Percentiles rank a stretch among this genome's conserved stretches.
Conservation (phyloP, 2,797 vertebrate species). For the Cetoscarus ocellatus region DNA sequence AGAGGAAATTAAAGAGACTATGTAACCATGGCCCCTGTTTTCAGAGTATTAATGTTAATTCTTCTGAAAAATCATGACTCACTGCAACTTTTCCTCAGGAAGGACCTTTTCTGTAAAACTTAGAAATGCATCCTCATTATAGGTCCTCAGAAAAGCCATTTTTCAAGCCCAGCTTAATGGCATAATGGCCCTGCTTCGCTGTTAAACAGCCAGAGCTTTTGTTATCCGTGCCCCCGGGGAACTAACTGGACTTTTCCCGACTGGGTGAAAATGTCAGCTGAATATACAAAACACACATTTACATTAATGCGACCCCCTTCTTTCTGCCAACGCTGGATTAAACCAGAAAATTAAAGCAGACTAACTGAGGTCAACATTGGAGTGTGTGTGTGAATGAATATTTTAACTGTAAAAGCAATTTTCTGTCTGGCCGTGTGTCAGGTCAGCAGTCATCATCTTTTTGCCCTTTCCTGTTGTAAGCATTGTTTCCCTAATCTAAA, state of each 20-base stretch:
- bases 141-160: conserved; percentile 24
- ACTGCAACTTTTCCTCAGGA: conserved; percentile 8
- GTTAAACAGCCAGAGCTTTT: conserved; percentile 20
- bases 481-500: conserved; percentile 73
- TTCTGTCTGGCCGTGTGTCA: conserved; percentile 47
- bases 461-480: conserved; percentile 59
- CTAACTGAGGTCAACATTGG: conserved; percentile 31
- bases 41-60: background rate
- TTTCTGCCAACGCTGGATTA: conserved; percentile 19
- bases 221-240: conserved; percentile 39
- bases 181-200: conserved; percentile 12
- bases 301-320: conserved; percentile 39
- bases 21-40: background rate
- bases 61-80: conserved; percentile 4
- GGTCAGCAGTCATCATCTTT: conserved; percentile 61
- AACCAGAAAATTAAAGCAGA: conserved; percentile 46
- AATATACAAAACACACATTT: conserved; percentile 45
- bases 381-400: conserved; percentile 38
- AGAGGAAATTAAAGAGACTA: too few relatives aligned
- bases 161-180: conserved; percentile 43
- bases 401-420: conserved; percentile 61
- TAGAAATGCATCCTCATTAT: conserved; percentile 34
- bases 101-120: conserved; percentile 6
- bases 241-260: conserved; percentile 29
- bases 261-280: conserved; percentile 33